A percentile compares a stretch with the other conserved stretches of the same genome.
Evolutionary conservation across 2,113 vertebrate genomes (phyloP).

Genomic region (Corythaixoides concolor): DNA sequence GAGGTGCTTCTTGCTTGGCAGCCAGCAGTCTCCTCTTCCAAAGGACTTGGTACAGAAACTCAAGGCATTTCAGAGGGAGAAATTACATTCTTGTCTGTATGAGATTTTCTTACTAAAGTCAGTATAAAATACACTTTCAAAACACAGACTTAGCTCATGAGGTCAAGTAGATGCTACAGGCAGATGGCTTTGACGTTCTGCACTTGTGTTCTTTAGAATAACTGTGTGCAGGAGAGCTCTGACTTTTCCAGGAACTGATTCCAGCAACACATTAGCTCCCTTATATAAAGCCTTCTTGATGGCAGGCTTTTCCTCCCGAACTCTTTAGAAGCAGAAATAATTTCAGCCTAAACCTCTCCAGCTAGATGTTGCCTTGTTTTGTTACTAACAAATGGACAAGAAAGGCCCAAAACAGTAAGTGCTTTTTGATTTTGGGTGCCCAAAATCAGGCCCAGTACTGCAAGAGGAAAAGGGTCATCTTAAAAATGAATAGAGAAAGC

Average conservation of each 20-base stretch:
- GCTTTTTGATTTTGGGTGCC: neutral
- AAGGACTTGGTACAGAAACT: neutral
- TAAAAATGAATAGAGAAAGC: neutral
- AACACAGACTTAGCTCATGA: neutral
- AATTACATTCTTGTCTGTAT: neutral
- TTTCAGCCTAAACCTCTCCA: neutral
- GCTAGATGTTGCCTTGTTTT: neutral
- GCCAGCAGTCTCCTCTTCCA: neutral
- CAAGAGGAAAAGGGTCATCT: neutral
- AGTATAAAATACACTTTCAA: neutral
- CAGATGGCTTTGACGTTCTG: neutral
- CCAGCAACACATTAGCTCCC: neutral
- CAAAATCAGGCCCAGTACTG: neutral
- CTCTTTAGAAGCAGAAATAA: neutral
- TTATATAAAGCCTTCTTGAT: neutral
- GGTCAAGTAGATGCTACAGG: neutral
- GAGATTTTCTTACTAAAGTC: neutral
- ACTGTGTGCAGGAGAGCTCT: neutral
- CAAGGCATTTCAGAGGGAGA: neutral
- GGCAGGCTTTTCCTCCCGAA: neutral
- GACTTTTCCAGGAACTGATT: neutral
- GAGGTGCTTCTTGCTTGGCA: neutral
- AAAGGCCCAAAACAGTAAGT: neutral
- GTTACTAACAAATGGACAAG: neutral
- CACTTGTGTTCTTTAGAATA: neutral